Evolutionary conservation across 2,797 vertebrate species (phyloP).

Genomic region (Buphagus erythrorhynchus): DNA sequence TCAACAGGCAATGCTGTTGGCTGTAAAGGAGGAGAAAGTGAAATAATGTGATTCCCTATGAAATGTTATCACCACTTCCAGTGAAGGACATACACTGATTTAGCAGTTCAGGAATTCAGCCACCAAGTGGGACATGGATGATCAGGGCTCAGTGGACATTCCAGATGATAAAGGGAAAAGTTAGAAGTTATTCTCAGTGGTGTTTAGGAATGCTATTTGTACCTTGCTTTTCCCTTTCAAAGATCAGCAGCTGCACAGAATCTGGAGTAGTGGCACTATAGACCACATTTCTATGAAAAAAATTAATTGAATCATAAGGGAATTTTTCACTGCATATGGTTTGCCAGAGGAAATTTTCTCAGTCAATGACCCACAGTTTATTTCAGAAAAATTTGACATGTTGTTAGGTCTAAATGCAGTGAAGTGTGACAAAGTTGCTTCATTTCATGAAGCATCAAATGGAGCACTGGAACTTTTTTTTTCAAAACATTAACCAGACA

Average conservation of each 20-base stretch:
- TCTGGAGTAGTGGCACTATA: not conserved
- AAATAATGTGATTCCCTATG: not conserved
- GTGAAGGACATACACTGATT: not conserved
- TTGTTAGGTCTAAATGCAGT: not conserved
- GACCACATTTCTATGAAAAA: not conserved
- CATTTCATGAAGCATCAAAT: conserved; percentile 53
- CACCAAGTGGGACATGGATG: not conserved
- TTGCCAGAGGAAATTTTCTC: not conserved
- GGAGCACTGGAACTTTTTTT: conserved; percentile 11
- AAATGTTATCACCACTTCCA: not conserved
- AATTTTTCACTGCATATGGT: conserved; percentile 37
- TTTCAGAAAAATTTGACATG: conserved; percentile 48
- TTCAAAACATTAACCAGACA: conserved; percentile 63
- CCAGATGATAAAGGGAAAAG: not conserved
- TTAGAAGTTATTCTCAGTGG: not conserved
- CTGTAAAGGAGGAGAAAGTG: not conserved
- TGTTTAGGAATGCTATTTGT: not conserved
- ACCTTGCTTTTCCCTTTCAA: not conserved
- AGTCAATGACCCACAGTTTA: conserved; percentile 42
- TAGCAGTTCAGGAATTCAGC: not conserved
- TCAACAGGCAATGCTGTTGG: not conserved
- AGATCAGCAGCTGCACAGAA: not conserved
- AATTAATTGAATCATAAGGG: not conserved
- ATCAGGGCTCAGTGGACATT: not conserved
- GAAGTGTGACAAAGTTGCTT: conserved; percentile 43